A percentile compares a stretch with the other conserved stretches of the same genome.
phyloP scores from a whole-genome alignment of 2,888 invertebrate genomes.

The Chloroclysta siterata region DNA sequence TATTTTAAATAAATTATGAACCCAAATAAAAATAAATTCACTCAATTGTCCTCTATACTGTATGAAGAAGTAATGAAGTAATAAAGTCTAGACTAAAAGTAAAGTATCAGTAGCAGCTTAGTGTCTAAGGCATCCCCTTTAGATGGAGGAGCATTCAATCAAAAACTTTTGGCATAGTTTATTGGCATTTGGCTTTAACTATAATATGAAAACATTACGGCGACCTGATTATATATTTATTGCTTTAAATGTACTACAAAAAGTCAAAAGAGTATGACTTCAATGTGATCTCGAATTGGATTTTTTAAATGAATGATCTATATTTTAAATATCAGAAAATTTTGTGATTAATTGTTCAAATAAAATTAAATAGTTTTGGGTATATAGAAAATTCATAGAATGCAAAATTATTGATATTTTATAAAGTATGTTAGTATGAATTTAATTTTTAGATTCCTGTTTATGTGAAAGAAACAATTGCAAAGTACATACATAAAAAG shows the following conservation, averaged over 20 bases:
- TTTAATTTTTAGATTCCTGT: background rate
- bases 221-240: conserved; percentile 70
- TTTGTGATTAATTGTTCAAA: conserved; percentile 25
- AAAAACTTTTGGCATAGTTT: background rate
- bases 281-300: conserved; percentile 79
- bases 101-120: background rate
- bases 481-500: no score
- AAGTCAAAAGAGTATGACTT: conserved; percentile 70
- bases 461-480: no score
- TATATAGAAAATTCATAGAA: conserved; percentile 10
- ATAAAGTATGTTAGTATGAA: background rate
- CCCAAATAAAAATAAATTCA: no score
- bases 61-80: no score
- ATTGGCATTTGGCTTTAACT: background rate
- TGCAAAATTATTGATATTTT: conserved; percentile 4
- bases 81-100: background rate
- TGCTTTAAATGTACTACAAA: conserved; percentile 77
- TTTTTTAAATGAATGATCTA: conserved; percentile 57
- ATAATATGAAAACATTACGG: conserved; percentile 43
- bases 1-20: no score
- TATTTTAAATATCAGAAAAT: conserved; percentile 42
- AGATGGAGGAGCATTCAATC: background rate
- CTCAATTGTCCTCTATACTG: no score
- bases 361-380: conserved; percentile 7
- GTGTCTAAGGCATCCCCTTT: background rate